Conservation (phyloP, 2,888 invertebrate species). For the Rotaria sp. region DNA sequence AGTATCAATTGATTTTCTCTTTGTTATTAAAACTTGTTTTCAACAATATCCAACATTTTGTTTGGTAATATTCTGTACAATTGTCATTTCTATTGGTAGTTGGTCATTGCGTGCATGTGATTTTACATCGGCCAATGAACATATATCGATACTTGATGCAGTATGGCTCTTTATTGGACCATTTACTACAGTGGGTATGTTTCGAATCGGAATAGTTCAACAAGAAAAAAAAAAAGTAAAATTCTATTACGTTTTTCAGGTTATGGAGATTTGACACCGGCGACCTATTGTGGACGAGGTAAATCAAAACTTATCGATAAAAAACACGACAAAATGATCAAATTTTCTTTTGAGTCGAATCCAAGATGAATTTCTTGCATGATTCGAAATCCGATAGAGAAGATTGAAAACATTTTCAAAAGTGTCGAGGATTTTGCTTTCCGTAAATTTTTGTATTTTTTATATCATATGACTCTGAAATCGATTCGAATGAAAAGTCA, state of each 20-base stretch:
- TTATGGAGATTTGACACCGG: constrained; percentile 54
- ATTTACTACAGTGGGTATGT: constrained; percentile 48
- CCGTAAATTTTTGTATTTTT: no score
- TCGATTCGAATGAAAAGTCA: no score
- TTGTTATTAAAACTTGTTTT: constrained; percentile 55
- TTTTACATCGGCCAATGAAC: constrained; percentile 45
- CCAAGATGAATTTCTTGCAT: no score
- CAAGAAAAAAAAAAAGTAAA: no score
- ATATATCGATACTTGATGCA: constrained; percentile 51
- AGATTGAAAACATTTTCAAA: no score
- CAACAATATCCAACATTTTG: constrained; percentile 52
- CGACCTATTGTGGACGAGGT: constrained; percentile 52
- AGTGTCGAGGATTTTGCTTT: no score
- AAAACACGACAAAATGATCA: no score
- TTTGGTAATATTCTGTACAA: constrained; percentile 48
- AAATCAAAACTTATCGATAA: no score
- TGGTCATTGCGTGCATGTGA: constrained; percentile 52
- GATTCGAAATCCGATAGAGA: no score
- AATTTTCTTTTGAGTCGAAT: no score
- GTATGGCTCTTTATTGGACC: constrained; percentile 55
- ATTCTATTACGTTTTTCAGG: constrained; percentile 42
- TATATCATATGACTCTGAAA: no score
- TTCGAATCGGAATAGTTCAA: not conserved
- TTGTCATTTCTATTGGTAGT: constrained; percentile 48
- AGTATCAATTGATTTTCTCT: constrained; percentile 83